Conservation (phyloP, 1,140 invertebrate species). For the Lithobius niger region DNA sequence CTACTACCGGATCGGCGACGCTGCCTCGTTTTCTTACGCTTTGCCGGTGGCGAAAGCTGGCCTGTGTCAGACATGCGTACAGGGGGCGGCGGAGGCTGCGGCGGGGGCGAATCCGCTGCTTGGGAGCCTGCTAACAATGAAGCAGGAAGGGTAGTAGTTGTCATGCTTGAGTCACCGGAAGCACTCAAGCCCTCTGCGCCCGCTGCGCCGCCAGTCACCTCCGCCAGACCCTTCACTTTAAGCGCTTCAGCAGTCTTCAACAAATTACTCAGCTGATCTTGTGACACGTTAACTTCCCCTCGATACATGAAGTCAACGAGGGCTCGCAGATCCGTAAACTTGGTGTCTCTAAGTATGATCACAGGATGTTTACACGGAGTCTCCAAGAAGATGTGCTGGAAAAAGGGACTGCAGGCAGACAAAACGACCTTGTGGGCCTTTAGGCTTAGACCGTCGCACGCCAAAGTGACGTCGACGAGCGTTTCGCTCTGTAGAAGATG, state of each 20-base stretch:
- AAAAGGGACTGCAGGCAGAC: constrained; percentile 10
- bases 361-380: constrained; percentile 84
- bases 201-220: constrained; percentile 61
- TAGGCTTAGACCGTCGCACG: constrained; percentile 68
- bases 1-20: constrained; percentile 2
- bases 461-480: constrained; percentile 81
- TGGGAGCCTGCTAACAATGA: not conserved
- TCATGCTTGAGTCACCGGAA: not conserved
- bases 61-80: not conserved
- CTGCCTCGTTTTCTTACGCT: constrained; percentile 5
- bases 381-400: constrained; percentile 77
- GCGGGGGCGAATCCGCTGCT: not conserved
- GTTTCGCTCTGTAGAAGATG: constrained; percentile 23
- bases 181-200: not conserved
- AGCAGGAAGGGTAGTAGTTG: not conserved
- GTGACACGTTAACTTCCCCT: constrained; percentile 86
- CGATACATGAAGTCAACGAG: constrained; percentile 36
- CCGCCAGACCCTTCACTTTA: constrained; percentile 77
- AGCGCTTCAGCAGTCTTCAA: constrained; percentile 86
- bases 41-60: not conserved
- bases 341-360: constrained; percentile 79
- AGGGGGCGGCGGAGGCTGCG: not conserved
- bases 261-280: constrained; percentile 75
- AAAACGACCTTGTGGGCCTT: not conserved
- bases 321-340: constrained; percentile 54